Evolutionary conservation across 2,888 invertebrate species (phyloP), one percentile per base, ranked within the genome.

Genomic region (Argyra leucocephala): DNA sequence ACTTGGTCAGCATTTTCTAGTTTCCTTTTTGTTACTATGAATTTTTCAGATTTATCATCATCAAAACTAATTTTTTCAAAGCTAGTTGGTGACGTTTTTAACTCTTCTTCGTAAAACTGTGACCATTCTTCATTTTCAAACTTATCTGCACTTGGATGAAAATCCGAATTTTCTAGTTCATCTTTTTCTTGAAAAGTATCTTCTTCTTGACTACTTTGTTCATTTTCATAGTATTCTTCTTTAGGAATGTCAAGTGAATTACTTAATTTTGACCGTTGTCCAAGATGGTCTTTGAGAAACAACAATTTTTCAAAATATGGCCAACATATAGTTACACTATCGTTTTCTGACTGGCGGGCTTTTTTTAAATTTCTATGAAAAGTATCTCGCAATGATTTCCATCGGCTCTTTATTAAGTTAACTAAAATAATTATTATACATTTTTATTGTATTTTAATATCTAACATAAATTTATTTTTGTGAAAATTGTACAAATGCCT

Each of bases 41-140:
- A 48, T 48, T 48, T 48, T n/a, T 48, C 48, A 12, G 48, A 48
- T 48, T 48, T 48, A 15, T 48, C 48, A 18, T 48, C 48, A 18
- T 48, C 48, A 48, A 48, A 48, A 48, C 48, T 48, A 48, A 48
- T 18, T 48, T 48, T 48, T 48, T 48, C 48, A 48, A 48, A 48
- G 18, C 48, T 48, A 5, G 9, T 48, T 48, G 48, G 48, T 18
- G 12, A 18, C 18, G 48, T 15, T 48, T 18, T 48, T 48, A 48
- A 48, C 5, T 48, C 48, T 18, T 48, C 48, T 48, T 9, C 18
- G 1, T 48, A 15, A 15, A 48, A 48, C 18, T 48, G 48, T 18
- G 48, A 18, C 48, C 48, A 48, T 2, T 48, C 48, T 12, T 48
- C 48, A 48, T 15, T 18, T 48, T 48, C 48, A 48, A 3, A 48